phyloP scores from a whole-genome alignment of 2,888 invertebrate genomes.

The Morpho achilles region DNA sequence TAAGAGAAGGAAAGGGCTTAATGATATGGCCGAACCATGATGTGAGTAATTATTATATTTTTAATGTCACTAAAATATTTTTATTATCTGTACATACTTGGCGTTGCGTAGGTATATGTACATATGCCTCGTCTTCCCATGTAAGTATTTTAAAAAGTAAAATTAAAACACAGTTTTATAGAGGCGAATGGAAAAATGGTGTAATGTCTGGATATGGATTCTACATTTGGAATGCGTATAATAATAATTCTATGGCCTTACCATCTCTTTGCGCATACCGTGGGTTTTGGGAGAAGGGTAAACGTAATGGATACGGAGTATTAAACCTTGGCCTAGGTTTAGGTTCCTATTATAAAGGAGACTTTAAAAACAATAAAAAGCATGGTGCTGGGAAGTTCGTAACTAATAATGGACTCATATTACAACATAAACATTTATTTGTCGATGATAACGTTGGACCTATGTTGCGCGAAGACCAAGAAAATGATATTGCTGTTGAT shows the following conservation, averaged over 20 bases:
- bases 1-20: conserved; percentile 77
- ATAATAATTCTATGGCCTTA: conserved; percentile 73
- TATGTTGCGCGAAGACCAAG: conserved; percentile 32
- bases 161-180: conserved; percentile 65
- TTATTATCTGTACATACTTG: background rate
- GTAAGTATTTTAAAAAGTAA: background rate
- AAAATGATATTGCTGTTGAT: conserved; percentile 27
- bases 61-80: background rate
- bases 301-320: conserved; percentile 71
- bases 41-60: conserved; percentile 46
- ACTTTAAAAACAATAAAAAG: conserved; percentile 76
- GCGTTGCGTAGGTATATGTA: background rate
- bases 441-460: conserved; percentile 66
- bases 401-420: conserved; percentile 76
- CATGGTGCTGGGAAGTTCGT: conserved; percentile 75
- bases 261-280: conserved; percentile 72
- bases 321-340: conserved; percentile 70
- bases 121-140: background rate
- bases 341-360: conserved; percentile 77
- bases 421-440: conserved; percentile 72
- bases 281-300: conserved; percentile 78
- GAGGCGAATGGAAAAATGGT: conserved; percentile 79
- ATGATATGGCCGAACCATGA: conserved; percentile 82
- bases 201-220: conserved; percentile 79
- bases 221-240: conserved; percentile 77